Base-by-base conservation (phyloP, 2,888 invertebrate species). In the Ochropleura plecta region DNA sequence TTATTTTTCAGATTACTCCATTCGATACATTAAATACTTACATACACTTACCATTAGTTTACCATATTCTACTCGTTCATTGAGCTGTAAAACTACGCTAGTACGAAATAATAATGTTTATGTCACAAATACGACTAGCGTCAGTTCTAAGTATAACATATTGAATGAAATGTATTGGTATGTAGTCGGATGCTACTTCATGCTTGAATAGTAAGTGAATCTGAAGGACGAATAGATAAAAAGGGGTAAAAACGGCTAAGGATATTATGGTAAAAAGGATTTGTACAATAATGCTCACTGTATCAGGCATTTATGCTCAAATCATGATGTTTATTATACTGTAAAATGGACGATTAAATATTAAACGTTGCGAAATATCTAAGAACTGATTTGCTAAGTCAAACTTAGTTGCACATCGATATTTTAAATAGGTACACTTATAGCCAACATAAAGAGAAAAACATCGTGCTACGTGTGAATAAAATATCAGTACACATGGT, bases 341-440 rank as follows among this genome's bases (percentile, higher is more conserved):
- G n/a, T 46, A 70, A 59, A 67, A 79, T 55, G 55, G 20, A 63
- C 30, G 51, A 70, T 73, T n/a, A 30, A 66, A 64, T 12, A 62
- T 16, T 63, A 44, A 49, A 18, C 6, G 40, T 63, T 78, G 44
- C 55, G 20, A 60, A 81, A 69, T 67, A 68, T 68, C 68, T 73
- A 84, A 62, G 55, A 44, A 62, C 63, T 66, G 10, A 57, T 74
- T 62, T 20, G 73, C 80, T 81, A 78, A 82, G 81, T 81, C 68
- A 86, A 85, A 90, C 88, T 89, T 86, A 86, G 78, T 91, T 90
- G 89, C 92, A 82, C 66, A 88, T 90, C 88, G 88, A 87, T 87
- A 79, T 51, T 42, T 70, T 42, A 20, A 14, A 10, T 6, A 70
- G 10, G 46, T 42, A 63, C 20, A 18, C 4, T 76, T 57, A 10